Base-by-base conservation (phyloP, 1,140 invertebrate genomes). In the Charaxes varanes region DNA sequence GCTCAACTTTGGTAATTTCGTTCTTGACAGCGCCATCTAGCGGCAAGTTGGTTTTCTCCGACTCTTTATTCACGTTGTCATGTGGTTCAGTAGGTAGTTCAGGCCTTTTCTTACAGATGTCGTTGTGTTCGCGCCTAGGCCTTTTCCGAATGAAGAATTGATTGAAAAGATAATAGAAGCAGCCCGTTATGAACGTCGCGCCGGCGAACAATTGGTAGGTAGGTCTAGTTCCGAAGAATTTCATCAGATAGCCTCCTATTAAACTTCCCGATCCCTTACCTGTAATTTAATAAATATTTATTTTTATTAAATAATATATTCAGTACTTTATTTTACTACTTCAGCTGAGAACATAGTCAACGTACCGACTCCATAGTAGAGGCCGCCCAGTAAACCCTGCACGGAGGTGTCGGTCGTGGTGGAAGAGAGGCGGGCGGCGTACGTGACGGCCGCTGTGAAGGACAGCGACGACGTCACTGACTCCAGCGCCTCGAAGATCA, bases 401-500 rank as follows among this genome's bases (percentile, higher is more conserved):
- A 95, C 89, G 6, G 92, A 94, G 8, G 91, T 92, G 49, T 94
- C 90, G 0, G 93, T 93, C 1, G 92, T 90, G n/a, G 88, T 88
- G 2, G 92, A 93, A 6, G 92, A 92, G 2, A 95, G 84, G 44
- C 90, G 89, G 2, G 91, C 92, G 0, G 92, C 92, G 60, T 94
- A 95, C 13, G 92, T 93, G 2, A 94, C 90, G 5, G 92, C 92
- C 1, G 93, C 92, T 0, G 93, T 94, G 70, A 93, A 92, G 50
- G 92, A 90, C 27, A 96, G 76, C 7, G 92, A 92, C 47, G 92
- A 90, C n/a, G 93, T 95, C 30, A 95, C 88, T 1, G 90, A 91
- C 85, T 95, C 93, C 72, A 95, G 85, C 6, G 91, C 90, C 80
- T 96, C 94, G 61, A 95, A 93, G 15, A 93, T 87, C 21, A 96